Base-by-base conservation (phyloP, 2,797 vertebrate species). In the Nannoperca obscura region DNA sequence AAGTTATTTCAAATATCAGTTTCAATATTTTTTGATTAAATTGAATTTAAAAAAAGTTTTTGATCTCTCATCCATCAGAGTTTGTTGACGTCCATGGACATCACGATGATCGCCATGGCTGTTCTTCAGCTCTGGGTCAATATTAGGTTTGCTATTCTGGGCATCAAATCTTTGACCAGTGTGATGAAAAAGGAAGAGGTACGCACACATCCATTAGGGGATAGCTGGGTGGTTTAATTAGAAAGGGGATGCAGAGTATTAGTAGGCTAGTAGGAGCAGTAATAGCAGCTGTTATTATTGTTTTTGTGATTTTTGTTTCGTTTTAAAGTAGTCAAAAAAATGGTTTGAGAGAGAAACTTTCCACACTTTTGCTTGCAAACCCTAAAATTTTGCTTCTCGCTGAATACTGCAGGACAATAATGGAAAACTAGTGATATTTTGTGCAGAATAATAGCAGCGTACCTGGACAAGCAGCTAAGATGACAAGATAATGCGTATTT, bases 71-170 rank as follows among this genome's bases (percentile, higher is more conserved):
- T 19, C 34, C 44, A 0, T 15, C 80, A 95, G 94, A 44, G 50
- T 12, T 3, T 93, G 36, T 0, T 85, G 34, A 44, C 22, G 5
- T 77, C 76, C 61, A 61, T 94, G 83, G 87, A 92, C 32, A 42
- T 77, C 46, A 40, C 87, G 15, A n/a, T 95, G 86, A 92, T 94
- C 3, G 27, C 64, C 19, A 22, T 93, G 61, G 71, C 82, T 7
- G 58, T 83, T 24, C 80, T 95, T 15, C 93, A 92, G 76, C 73
- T 95, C 44, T 71, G 61, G 17, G 77, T 89, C 82, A 84, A n/a
- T 13, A 50, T 94, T 49, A 74, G 76, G 22, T 71, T 86, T 32
- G 46, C 83, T 27, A 24, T 90, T 63, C 27, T 93, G 73, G 52
- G 82, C 46, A 69, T 92, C 64, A 50, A 60, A 52, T 76, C 70